These are phyloP conservation scores for Orycteropus afer DNA, from an alignment of 2,113 vertebrate species.

Conservation along the genomic window DNA sequence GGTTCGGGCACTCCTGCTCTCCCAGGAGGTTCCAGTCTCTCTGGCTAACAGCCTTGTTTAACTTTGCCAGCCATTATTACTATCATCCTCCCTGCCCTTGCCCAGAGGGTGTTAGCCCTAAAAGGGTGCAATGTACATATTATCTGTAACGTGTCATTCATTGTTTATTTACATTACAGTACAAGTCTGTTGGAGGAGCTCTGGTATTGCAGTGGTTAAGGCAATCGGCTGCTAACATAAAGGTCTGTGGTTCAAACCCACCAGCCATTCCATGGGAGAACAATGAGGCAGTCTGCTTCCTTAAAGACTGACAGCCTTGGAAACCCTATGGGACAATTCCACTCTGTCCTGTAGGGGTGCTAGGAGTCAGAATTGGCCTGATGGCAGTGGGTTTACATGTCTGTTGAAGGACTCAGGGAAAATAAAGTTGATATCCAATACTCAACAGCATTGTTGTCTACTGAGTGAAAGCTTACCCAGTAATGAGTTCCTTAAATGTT, in stretches of 20 bases:
- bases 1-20: background rate
- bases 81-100: background rate
- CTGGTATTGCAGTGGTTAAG: too few species aligned
- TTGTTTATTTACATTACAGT: slow-evolving; percentile 3
- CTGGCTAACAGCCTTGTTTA: background rate
- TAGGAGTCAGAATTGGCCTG: too few species aligned
- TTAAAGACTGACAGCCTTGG: too few species aligned
- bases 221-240: too few species aligned
- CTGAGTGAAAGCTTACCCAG: background rate
- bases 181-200: background rate
- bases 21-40: background rate
- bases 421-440: slow-evolving; percentile 12
- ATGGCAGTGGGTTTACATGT: too few species aligned
- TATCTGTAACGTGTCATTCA: background rate
- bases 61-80: background rate
- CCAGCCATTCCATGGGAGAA: too few species aligned
- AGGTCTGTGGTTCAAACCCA: too few species aligned
- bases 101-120: background rate
- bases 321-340: too few species aligned
- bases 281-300: too few species aligned
- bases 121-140: background rate
- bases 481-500: slow-evolving; percentile 37
- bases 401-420: background rate
- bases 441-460: background rate
- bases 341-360: too few species aligned